These are phyloP conservation scores for Alectura lathami DNA, from an alignment of 2,113 vertebrate genomes.

Conservation along the genomic window DNA sequence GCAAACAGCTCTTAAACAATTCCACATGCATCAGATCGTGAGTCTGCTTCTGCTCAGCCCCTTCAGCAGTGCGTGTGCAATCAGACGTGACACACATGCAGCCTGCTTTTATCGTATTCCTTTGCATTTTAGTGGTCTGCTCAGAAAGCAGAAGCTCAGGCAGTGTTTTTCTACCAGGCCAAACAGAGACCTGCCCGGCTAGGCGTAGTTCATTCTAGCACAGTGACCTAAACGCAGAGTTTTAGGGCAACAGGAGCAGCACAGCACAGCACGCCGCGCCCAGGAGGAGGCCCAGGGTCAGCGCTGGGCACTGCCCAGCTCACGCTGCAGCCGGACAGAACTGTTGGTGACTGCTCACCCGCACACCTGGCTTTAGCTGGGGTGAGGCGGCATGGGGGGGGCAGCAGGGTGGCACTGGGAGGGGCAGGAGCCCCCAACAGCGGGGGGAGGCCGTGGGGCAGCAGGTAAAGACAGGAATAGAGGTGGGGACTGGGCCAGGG, in stretches of 20 bases:
- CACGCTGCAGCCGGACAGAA: accelerated
- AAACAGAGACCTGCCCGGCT: background rate
- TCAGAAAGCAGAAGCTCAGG: background rate
- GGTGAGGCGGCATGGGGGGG: background rate
- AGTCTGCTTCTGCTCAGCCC: background rate
- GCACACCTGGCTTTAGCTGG: too few species aligned
- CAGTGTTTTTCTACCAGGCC: background rate
- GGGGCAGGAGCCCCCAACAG: accelerated
- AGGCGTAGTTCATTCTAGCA: background rate
- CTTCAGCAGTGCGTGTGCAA: background rate
- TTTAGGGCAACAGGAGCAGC: background rate
- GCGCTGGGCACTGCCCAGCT: background rate
- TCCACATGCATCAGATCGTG: background rate
- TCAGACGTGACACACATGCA: background rate
- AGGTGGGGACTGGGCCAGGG: background rate
- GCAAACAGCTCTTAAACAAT: background rate
- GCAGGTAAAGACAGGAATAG: background rate
- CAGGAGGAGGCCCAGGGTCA: background rate
- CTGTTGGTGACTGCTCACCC: too few species aligned
- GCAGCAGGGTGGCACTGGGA: background rate
- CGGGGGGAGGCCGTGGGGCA: accelerated
- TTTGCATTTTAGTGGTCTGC: background rate
- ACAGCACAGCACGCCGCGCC: background rate
- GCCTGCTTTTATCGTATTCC: too few species aligned
- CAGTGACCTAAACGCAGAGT: background rate